These are phyloP conservation scores for Zosterops pallidus DNA, from an alignment of 2,113 vertebrate species.

Conservation along the genomic window DNA sequence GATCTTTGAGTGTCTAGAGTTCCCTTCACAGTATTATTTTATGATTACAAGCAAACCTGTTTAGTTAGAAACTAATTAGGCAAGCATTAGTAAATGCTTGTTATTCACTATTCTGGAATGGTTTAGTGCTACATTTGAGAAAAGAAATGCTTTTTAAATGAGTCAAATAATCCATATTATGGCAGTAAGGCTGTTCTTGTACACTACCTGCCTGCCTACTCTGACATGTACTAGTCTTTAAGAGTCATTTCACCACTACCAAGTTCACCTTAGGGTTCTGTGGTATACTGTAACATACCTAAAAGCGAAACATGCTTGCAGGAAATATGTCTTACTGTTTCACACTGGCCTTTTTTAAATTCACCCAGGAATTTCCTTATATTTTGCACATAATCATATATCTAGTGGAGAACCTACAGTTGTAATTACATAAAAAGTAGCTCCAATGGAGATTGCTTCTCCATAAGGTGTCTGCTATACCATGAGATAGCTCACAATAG, in stretches of 20 bases:
- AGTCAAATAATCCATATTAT: neutral
- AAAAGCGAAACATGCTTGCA: neutral
- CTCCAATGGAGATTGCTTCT: neutral
- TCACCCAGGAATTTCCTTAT: neutral
- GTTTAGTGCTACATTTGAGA: slow-evolving; percentile 41
- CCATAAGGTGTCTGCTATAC: neutral
- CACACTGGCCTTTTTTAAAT: neutral
- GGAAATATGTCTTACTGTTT: neutral
- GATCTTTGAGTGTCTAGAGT: slow-evolving; percentile 1
- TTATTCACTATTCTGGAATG: slow-evolving; percentile 17
- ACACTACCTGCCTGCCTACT: neutral
- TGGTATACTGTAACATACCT: neutral
- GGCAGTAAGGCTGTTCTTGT: neutral
- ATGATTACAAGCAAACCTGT: slow-evolving; percentile 41
- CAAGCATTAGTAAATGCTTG: slow-evolving; percentile 47
- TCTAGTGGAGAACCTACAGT: neutral
- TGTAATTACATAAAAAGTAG: neutral
- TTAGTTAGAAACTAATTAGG: slow-evolving; percentile 54
- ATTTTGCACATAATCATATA: neutral
- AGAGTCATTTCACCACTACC: neutral
- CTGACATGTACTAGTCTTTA: neutral
- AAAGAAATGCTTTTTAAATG: slow-evolving; percentile 31
- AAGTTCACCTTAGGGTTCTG: neutral
- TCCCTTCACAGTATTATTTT: slow-evolving; percentile 27
- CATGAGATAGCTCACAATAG: neutral